These are phyloP conservation scores for Sigmodon hispidus DNA, from an alignment of 2,113 vertebrate genomes.

Conservation along the genomic window DNA sequence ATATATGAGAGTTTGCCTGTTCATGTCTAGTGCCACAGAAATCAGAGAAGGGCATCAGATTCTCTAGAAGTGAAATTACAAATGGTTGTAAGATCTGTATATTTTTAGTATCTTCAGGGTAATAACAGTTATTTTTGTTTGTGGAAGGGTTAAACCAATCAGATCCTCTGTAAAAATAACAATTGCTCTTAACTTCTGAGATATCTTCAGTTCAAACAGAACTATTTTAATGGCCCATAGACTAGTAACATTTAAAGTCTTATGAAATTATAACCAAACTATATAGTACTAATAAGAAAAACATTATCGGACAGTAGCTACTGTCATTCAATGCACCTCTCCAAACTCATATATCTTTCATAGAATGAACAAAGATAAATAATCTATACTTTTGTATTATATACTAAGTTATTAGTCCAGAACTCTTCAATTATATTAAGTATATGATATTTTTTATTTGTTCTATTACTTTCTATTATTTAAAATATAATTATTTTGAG, in stretches of 20 bases:
- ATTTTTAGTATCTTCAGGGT: too few species aligned
- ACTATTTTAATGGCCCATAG: not conserved
- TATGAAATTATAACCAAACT: not conserved
- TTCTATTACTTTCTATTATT: not conserved
- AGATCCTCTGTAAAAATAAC: not conserved
- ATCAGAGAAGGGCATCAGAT: not conserved
- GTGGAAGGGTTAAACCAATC: not conserved
- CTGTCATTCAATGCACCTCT: not conserved
- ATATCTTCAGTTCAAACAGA: not conserved
- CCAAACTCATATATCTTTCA: not conserved
- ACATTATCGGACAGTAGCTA: not conserved
- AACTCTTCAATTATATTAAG: not conserved
- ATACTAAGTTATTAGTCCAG: not conserved
- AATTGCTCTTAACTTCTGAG: not conserved
- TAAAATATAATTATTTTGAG: not conserved
- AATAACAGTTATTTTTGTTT: too few species aligned
- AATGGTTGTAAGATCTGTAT: not conserved
- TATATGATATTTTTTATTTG: not conserved
- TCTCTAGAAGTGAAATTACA: not conserved
- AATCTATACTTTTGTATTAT: not conserved
- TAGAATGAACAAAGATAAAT: not conserved
- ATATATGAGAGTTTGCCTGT: not conserved
- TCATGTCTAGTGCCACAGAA: not conserved
- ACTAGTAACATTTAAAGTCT: not conserved
- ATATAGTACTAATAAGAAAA: not conserved